Conservation (phyloP, 1,140 invertebrate species). For the Brachionus manjavacas region DNA sequence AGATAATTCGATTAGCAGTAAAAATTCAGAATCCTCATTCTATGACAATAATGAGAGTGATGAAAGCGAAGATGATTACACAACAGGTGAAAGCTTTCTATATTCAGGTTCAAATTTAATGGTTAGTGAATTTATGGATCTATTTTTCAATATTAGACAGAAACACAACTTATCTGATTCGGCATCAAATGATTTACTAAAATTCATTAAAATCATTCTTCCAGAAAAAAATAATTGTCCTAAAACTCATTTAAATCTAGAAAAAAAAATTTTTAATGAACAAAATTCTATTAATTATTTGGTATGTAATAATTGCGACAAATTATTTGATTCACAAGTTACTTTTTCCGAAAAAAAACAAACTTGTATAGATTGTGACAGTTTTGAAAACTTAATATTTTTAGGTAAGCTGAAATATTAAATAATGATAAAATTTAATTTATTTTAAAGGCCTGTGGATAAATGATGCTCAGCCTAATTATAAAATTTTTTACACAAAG, state of each 20-base stretch:
- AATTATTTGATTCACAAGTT: background rate
- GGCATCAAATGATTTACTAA: background rate
- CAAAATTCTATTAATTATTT: background rate
- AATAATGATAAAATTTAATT: too few relatives aligned
- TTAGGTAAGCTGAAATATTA: too few relatives aligned
- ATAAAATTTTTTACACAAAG: too few relatives aligned
- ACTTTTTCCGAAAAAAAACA: background rate
- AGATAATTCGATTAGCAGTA: background rate
- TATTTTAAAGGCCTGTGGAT: too few relatives aligned
- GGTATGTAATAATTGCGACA: background rate
- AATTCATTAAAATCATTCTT: background rate
- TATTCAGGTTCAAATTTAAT: background rate
- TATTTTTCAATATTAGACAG: background rate
- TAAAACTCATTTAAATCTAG: background rate
- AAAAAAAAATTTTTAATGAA: background rate
- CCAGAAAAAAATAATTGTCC: background rate
- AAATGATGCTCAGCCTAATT: too few relatives aligned
- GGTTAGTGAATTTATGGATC: background rate
- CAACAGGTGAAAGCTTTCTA: background rate
- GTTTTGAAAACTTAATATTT: background rate
- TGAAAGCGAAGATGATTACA: background rate
- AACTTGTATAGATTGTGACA: background rate
- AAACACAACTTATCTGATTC: background rate
- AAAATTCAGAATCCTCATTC: background rate
- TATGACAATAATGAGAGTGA: background rate